Base-by-base conservation (phyloP, 2,113 vertebrate species). In the Chlorocebus sabaeus region DNA sequence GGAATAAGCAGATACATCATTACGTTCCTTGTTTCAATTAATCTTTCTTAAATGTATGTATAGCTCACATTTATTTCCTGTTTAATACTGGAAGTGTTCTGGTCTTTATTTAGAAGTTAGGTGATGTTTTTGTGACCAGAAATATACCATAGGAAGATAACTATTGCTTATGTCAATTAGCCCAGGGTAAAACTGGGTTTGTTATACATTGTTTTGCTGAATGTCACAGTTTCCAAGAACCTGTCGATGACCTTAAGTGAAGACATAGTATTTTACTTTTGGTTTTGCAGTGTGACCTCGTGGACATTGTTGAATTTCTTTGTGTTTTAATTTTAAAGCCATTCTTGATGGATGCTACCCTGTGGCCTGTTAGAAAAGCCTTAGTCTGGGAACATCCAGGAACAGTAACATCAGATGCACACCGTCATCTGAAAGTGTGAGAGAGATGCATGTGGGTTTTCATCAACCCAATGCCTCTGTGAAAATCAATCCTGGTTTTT, bases 401-500 rank as follows among this genome's bases (percentile, higher is more conserved):
- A 64, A 30, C 61, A 61, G 0, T n/a, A 32, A 52, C n/a, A 2
- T 82, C 22, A 64, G n/a, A n/a, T 14, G 30, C 8, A 17, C 9
- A 12, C 4, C 4, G 0, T 89, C 22, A 14, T 59, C 73, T 50
- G 83, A 43, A n/a, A 52, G 55, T 14, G 4, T 1, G 0, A 48
- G 22, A 12, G 3, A 32, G 9, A 45, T 8, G 0, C 0, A 0
- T 6, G 4, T 5, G 23, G 45, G 40, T 52, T 32, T 11, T 1
- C 20, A 9, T 72, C 22, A 40, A 10, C 9, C 52, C 16, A n/a
- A 14, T 3, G 16, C 22, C 13, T 45, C 1, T 2, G 2, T 1
- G 17, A 25, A 25, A 40, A 35, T 32, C 23, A 35, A 11, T 35
- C 43, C 25, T 14, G 5, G 64, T 9, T 32, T 32, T 52, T 6